Evolutionary conservation across 1,140 invertebrate genomes (phyloP).

Genomic region (Paracyclopina nana): DNA sequence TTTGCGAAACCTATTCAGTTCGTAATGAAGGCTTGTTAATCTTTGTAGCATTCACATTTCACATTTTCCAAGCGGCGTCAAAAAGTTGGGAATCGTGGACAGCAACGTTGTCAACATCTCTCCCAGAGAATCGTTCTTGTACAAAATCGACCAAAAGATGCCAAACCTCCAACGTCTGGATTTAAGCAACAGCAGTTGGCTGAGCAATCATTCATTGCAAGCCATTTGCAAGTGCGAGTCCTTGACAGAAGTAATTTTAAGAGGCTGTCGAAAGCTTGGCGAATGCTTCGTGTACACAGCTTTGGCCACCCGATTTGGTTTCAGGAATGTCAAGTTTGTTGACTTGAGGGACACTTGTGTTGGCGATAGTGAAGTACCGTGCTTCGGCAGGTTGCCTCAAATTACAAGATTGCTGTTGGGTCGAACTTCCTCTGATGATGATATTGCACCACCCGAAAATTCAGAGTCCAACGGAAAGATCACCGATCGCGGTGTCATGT

Average conservation of each 20-base stretch:
- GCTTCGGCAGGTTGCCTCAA: not conserved
- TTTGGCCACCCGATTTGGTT: slow-evolving; percentile 8
- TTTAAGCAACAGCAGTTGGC: not conserved
- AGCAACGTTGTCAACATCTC: not conserved
- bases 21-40: too few relatives aligned
- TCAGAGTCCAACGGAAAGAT: too few relatives aligned
- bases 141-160: not conserved
- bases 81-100: not conserved
- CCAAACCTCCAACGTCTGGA: not conserved
- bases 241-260: not conserved
- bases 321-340: not conserved
- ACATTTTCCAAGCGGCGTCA: not conserved
- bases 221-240: slow-evolving; percentile 7
- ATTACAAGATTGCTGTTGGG: not conserved
- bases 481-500: too few relatives aligned
- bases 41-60: too few relatives aligned
- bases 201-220: slow-evolving; percentile 7
- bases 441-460: too few relatives aligned
- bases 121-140: not conserved
- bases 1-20: too few relatives aligned
- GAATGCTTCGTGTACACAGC: slow-evolving; percentile 8
- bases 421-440: too few relatives aligned
- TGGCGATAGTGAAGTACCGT: slow-evolving; percentile 1
- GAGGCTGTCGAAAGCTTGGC: not conserved
- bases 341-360: slow-evolving; percentile 5